phyloP scores from a whole-genome alignment of 1,140 invertebrate genomes.

The Tetranychus urticae region DNA sequence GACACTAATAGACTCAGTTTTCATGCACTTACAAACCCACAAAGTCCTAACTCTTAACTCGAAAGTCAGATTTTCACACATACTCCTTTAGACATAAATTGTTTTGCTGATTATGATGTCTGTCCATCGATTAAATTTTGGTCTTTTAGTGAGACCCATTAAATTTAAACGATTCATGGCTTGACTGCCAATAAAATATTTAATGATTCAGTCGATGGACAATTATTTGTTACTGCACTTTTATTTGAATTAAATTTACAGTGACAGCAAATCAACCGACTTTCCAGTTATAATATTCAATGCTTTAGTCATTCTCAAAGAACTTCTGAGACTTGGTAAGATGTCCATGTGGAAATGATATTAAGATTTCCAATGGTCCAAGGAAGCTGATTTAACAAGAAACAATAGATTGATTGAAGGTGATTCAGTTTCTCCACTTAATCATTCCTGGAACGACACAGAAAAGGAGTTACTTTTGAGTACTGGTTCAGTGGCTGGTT shows the following conservation, averaged over 20 bases:
- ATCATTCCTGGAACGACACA: constrained; percentile 51
- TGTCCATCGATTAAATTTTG: too few relatives aligned
- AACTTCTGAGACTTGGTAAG: constrained; percentile 22
- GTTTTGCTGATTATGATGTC: too few relatives aligned
- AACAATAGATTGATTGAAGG: not conserved
- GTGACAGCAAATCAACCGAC: constrained; percentile 17
- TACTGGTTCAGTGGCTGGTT: constrained; percentile 62
- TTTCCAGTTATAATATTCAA: constrained; percentile 22
- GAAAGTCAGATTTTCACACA: too few relatives aligned
- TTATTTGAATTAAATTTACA: too few relatives aligned
- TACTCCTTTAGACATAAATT: too few relatives aligned
- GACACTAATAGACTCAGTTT: too few relatives aligned
- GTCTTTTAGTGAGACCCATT: too few relatives aligned
- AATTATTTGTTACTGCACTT: constrained; percentile 48
- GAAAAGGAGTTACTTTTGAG: constrained; percentile 69
- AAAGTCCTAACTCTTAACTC: too few relatives aligned
- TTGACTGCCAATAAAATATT: constrained; percentile 40
- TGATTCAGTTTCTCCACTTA: not conserved
- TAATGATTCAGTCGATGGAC: constrained; percentile 58
- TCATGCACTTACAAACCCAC: too few relatives aligned
- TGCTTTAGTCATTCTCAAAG: constrained; percentile 21
- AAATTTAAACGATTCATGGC: too few relatives aligned
- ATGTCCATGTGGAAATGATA: too few relatives aligned
- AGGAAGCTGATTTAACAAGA: constrained; percentile 11
- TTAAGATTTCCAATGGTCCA: constrained; percentile 21